Percentiles rank a stretch among this genome's conserved stretches.
These are phyloP conservation scores for Gallinago solitaria DNA, from an alignment of 2,797 vertebrate species.

Conservation along the genomic window DNA sequence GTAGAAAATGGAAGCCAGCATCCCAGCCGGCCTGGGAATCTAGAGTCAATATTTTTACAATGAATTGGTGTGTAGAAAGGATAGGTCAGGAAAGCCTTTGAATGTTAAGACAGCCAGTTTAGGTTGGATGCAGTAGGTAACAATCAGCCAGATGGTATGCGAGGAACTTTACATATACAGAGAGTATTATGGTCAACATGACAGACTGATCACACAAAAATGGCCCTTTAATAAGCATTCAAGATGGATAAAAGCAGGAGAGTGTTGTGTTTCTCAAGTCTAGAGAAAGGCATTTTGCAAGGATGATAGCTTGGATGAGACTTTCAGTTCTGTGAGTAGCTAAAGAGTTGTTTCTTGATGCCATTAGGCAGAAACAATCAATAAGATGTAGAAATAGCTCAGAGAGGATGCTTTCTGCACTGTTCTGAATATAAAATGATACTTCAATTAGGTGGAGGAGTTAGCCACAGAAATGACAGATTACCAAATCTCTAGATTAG, in stretches of 20 bases:
- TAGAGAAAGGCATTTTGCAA: neutral
- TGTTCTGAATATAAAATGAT: neutral
- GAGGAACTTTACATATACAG: neutral
- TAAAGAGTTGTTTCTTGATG: neutral
- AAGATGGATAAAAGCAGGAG: neutral
- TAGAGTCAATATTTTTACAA: conserved; percentile 9
- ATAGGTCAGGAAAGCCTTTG: neutral
- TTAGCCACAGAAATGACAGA: neutral
- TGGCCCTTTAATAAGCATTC: neutral
- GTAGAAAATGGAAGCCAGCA: neutral
- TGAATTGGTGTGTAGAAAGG: neutral
- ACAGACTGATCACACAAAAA: neutral
- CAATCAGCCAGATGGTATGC: neutral
- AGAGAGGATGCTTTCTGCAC: neutral
- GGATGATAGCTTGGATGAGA: neutral
- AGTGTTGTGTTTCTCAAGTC: neutral
- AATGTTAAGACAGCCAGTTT: neutral
- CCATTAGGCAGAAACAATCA: conserved; percentile 16
- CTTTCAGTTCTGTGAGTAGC: neutral
- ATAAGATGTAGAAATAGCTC: neutral
- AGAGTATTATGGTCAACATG: neutral
- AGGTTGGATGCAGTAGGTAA: neutral
- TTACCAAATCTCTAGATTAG: neutral
- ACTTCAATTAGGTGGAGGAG: neutral
- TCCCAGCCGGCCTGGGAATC: neutral